These are phyloP conservation scores for Lophotriccus pileatus DNA, from an alignment of 2,797 vertebrate species.

Conservation along the genomic window DNA sequence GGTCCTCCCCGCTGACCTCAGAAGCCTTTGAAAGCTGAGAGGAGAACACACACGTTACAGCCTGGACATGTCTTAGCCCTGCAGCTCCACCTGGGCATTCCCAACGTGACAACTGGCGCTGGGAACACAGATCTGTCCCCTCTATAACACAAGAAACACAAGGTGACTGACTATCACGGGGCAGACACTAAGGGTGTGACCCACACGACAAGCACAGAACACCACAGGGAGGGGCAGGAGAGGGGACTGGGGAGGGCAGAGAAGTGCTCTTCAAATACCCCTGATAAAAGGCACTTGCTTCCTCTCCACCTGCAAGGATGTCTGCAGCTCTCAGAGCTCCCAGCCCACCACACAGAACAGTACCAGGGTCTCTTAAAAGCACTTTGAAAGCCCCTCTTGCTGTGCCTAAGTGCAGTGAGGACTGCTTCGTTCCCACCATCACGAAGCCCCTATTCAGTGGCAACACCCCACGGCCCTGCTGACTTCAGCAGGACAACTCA, in stretches of 20 bases:
- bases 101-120: neutral
- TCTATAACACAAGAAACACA: rapidly evolving
- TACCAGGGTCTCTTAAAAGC: neutral
- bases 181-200: neutral
- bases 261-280: neutral
- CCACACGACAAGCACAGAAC: neutral
- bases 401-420: neutral
- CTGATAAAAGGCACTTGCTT: neutral
- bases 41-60: neutral
- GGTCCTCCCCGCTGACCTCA: constrained; percentile 27
- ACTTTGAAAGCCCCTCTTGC: neutral
- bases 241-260: neutral
- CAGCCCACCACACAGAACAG: neutral
- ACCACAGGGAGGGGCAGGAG: neutral
- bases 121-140: neutral
- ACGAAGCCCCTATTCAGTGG: rapidly evolving
- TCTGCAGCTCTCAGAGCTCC: neutral
- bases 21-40: constrained; percentile 37
- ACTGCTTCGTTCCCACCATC: rapidly evolving
- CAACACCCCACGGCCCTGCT: neutral
- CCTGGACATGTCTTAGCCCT: rapidly evolving
- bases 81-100: neutral
- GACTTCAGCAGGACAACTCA: neutral
- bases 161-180: neutral
- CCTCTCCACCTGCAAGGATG: neutral